A percentile compares a stretch with the other conserved stretches of the same genome.
phyloP scores from a whole-genome alignment of 2,113 vertebrate genomes.

The Triplophysa siluroides region DNA sequence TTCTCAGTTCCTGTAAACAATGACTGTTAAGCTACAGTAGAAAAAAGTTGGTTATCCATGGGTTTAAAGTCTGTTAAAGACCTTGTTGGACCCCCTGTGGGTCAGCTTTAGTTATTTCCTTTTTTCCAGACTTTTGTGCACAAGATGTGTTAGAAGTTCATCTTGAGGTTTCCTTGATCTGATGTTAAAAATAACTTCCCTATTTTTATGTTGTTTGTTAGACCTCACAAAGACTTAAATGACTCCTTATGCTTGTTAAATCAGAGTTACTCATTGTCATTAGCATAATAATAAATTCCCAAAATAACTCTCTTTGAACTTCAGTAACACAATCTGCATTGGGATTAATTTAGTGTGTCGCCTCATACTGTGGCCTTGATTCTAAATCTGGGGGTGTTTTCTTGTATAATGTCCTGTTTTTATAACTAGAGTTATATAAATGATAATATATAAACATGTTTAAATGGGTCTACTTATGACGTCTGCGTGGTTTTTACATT shows the following conservation, averaged over 20 bases:
- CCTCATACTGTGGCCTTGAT: neutral
- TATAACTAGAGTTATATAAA: too few species aligned
- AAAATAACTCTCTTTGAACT: neutral
- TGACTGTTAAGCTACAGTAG: slow-evolving; percentile 3
- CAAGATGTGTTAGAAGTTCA: neutral
- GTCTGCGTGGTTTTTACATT: too few species aligned
- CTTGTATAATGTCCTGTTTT: neutral
- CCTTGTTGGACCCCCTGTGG: slow-evolving; percentile 7
- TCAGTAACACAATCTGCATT: neutral
- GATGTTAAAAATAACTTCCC: neutral
- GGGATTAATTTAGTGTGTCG: neutral
- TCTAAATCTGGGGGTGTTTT: neutral
- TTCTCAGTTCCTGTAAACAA: slow-evolving; percentile 15
- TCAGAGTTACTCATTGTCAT: slow-evolving; percentile 17
- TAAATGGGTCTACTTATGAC: too few species aligned
- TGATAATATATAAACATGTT: too few species aligned
- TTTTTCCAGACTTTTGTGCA: slow-evolving; percentile 7
- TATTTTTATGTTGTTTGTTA: slow-evolving; percentile 3
- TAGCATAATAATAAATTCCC: slow-evolving; percentile 12
- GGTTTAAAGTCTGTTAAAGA: slow-evolving; percentile 26
- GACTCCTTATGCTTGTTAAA: neutral
- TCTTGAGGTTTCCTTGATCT: slow-evolving; percentile 28
- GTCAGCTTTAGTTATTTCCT: slow-evolving; percentile 26
- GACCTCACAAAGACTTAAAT: slow-evolving; percentile 6
- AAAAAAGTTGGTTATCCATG: slow-evolving; percentile 15